These are phyloP conservation scores for Lophura nycthemera DNA, from an alignment of 2,113 vertebrate genomes.

Conservation along the genomic window DNA sequence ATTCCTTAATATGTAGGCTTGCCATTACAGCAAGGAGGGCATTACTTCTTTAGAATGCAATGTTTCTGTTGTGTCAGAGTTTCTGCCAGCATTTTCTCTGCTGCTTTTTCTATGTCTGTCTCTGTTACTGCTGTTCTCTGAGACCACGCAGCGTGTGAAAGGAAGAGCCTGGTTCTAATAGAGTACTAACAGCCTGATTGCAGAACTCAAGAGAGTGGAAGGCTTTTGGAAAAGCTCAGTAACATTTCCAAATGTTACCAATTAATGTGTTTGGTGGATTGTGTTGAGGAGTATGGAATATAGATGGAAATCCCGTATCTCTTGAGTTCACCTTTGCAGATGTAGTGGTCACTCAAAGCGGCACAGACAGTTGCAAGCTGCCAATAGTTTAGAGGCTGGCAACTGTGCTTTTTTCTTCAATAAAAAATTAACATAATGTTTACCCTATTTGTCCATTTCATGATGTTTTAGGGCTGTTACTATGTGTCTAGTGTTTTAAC, in stretches of 20 bases:
- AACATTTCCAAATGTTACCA: neutral
- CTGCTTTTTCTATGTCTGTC: neutral
- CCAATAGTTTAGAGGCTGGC: neutral
- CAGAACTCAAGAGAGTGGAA: neutral
- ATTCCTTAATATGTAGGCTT: neutral
- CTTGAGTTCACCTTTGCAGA: neutral
- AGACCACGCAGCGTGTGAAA: neutral
- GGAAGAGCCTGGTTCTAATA: neutral
- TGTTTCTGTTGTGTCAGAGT: neutral
- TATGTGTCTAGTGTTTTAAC: neutral
- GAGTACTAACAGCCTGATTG: neutral
- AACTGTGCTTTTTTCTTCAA: neutral
- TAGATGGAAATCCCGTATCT: neutral
- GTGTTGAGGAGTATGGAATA: neutral
- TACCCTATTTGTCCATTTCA: neutral
- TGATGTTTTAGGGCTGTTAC: neutral
- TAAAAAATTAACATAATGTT: neutral
- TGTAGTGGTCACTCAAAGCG: neutral
- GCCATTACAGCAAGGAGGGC: neutral
- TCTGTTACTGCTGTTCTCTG: neutral
- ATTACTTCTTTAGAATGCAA: neutral
- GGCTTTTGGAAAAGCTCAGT: neutral
- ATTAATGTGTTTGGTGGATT: neutral
- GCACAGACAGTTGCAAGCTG: neutral
- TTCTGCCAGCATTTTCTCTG: neutral